phyloP scores from a whole-genome alignment of 2,888 invertebrate species.

The Amphipyra tragopoginis region DNA sequence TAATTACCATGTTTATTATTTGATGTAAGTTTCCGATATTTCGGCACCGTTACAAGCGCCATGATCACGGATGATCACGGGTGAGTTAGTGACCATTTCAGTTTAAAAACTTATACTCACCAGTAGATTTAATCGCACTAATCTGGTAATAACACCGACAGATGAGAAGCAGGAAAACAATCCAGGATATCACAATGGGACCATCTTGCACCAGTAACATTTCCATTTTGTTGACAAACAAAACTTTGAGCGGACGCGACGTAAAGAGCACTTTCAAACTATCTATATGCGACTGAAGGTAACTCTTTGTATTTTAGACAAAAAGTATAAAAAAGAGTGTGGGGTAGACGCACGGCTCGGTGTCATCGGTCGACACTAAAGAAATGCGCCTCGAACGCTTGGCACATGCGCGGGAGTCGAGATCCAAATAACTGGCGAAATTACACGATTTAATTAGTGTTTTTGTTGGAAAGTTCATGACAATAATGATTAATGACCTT shows the following conservation, averaged over 20 bases:
- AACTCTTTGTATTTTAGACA: constrained; percentile 40
- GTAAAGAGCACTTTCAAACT: constrained; percentile 30
- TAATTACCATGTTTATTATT: too few relatives aligned
- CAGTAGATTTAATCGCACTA: constrained; percentile 64
- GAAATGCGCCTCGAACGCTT: constrained; percentile 81
- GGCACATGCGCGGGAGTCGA: constrained; percentile 81
- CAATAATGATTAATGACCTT: constrained; percentile 26
- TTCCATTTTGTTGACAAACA: constrained; percentile 73
- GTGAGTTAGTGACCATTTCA: too few relatives aligned
- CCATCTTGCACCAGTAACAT: constrained; percentile 79
- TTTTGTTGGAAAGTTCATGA: constrained; percentile 63
- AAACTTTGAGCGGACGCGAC: constrained; percentile 32
- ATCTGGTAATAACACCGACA: constrained; percentile 84
- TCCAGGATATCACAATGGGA: constrained; percentile 84
- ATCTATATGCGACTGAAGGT: constrained; percentile 46
- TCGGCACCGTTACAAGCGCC: too few relatives aligned
- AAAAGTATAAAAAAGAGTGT: constrained; percentile 64
- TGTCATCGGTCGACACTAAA: constrained; percentile 85
- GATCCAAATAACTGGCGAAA: constrained; percentile 79
- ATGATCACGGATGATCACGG: too few relatives aligned
- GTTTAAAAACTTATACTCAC: too few relatives aligned
- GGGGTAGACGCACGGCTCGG: constrained; percentile 81
- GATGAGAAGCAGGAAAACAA: constrained; percentile 82
- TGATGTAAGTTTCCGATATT: too few relatives aligned
- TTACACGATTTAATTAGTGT: constrained; percentile 71